Evolutionary conservation across 2,113 vertebrate genomes (phyloP), one percentile per base, ranked within the genome.

Genomic region (Suncus etruscus): DNA sequence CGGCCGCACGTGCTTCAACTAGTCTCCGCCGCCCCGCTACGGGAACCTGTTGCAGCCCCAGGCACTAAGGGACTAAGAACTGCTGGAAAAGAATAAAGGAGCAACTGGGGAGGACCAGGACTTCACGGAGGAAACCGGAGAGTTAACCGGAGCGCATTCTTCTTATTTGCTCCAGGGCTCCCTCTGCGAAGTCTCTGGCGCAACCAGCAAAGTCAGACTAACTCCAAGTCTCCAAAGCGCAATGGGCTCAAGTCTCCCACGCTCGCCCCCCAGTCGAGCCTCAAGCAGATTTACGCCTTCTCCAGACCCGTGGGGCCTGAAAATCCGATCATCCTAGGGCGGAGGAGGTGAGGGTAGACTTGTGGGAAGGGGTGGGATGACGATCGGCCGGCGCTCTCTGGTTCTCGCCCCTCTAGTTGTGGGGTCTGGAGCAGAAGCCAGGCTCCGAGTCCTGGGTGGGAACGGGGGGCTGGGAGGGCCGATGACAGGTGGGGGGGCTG

Each of bases 131-230:
- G 58, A 92, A 54, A 68, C 65, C 69, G 29, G 20, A 25, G 75
- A 39, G 87, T 93, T 83, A 83, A 93, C 73, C 63, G 8, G 0
- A 6, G 61, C 9, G 24, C 65, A 16, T 32, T 24, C 29, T n/a
- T 61, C 48, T 39, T 54, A 51, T 39, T 76, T 81, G 58, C 65
- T 54, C 78, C 72, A 24, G 16, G 58, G 48, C 70, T 83, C 29
- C 61, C 83, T 12, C 0, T 1, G n/a, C 76, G 10, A 69, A 48
- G 48, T 54, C 77, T 74, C 39, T 1, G 0, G 10, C 15, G 47
- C 61, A 24, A 86, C 14, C 6, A 20, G 65, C n/a, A 11, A 8
- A 86, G 58, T 48, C 61, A 75, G 91, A 95, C 76, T 80, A 58
- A 58, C 54, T 58, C 70, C 1, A 73, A 27, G 32, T 89, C 75